A percentile compares a stretch with the other conserved stretches of the same genome.
These are phyloP conservation scores for Cyclura pinguis DNA, from an alignment of 2,797 vertebrate species.

Conservation along the genomic window DNA sequence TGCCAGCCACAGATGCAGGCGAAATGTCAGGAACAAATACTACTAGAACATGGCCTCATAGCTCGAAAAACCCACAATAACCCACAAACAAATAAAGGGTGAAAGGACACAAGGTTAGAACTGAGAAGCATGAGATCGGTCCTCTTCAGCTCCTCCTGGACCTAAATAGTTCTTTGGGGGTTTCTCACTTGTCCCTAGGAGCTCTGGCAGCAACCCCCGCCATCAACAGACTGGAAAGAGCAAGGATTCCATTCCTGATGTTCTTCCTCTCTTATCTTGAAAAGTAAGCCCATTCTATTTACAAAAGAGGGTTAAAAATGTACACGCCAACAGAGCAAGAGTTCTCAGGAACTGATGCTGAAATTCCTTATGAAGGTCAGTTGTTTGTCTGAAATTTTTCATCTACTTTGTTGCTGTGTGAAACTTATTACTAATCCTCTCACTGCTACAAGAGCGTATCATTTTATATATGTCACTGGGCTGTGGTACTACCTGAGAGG, in stretches of 20 bases:
- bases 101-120: too few species aligned
- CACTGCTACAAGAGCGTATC: not conserved
- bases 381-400: not conserved
- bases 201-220: not conserved
- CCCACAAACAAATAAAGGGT: too few species aligned
- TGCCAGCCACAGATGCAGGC: too few species aligned
- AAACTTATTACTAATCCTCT: not conserved
- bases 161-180: not conserved
- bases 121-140: too few species aligned
- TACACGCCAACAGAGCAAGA: not conserved
- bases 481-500: not conserved
- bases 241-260: not conserved
- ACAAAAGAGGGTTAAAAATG: not conserved
- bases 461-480: not conserved
- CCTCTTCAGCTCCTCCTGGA: not conserved
- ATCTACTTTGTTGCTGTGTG: not conserved
- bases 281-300: not conserved
- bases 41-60: too few species aligned
- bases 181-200: not conserved
- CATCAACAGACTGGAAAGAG: not conserved
- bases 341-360: not conserved
- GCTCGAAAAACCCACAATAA: too few species aligned
- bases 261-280: not conserved
- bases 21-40: too few species aligned
- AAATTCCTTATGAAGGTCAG: not conserved